Evolutionary conservation across 1,140 invertebrate species (phyloP).

Genomic region (Calosoma granatense): DNA sequence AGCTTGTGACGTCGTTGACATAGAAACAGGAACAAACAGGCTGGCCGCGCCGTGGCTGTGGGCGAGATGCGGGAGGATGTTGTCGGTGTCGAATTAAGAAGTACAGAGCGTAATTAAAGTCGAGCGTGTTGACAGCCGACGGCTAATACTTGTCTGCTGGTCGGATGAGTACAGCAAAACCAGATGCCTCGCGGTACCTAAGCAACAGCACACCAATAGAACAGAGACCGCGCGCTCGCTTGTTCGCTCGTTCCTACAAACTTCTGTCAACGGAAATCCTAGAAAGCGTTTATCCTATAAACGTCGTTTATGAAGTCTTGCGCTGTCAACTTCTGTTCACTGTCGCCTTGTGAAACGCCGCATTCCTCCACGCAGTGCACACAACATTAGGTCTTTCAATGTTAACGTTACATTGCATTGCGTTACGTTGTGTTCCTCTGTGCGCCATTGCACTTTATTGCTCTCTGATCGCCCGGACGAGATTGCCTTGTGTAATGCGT

Average conservation of each 20-base stretch:
- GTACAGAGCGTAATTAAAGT: constrained; percentile 5
- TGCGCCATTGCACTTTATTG: background rate
- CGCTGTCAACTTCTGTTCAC: background rate
- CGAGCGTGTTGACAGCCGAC: background rate
- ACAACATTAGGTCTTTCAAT: too few relatives aligned
- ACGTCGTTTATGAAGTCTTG: background rate
- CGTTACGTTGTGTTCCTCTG: background rate
- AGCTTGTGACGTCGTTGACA: too few relatives aligned
- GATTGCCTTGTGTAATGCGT: background rate
- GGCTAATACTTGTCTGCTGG: background rate
- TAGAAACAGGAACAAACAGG: too few relatives aligned
- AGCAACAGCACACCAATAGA: background rate
- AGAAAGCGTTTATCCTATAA: background rate
- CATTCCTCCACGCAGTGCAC: too few relatives aligned
- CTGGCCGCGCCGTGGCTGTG: too few relatives aligned
- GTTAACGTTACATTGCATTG: background rate
- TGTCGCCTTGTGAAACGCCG: background rate
- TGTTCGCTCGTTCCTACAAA: too few relatives aligned
- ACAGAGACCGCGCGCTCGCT: background rate
- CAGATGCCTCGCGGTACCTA: background rate
- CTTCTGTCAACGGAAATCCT: background rate
- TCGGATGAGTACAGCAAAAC: background rate
- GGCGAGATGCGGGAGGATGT: too few relatives aligned
- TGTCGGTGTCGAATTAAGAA: constrained; percentile 4
- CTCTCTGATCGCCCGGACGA: constrained; percentile 3